These are phyloP conservation scores for Myopa testacea DNA, from an alignment of 2,888 invertebrate species.

Conservation along the genomic window DNA sequence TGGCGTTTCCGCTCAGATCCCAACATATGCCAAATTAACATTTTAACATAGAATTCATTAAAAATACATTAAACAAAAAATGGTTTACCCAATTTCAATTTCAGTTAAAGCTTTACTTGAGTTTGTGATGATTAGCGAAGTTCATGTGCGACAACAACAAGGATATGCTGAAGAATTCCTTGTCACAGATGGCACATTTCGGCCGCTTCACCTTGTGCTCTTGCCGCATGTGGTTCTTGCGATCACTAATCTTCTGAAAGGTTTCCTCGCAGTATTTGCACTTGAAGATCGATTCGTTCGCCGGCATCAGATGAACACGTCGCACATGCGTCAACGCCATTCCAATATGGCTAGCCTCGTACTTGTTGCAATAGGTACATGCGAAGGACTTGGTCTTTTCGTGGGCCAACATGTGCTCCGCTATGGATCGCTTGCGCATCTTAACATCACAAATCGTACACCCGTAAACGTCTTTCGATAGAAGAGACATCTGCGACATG, in stretches of 20 bases:
- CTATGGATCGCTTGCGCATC: slow-evolving; percentile 17
- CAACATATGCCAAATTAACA: too few species aligned
- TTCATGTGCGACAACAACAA: slow-evolving; percentile 41
- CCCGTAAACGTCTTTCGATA: slow-evolving; percentile 23
- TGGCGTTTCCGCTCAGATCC: too few species aligned
- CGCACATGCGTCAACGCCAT: slow-evolving; percentile 15
- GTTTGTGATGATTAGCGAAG: slow-evolving; percentile 39
- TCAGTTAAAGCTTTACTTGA: slow-evolving; percentile 30
- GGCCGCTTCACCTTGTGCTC: slow-evolving; percentile 26
- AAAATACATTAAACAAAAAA: too few species aligned
- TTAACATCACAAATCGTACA: slow-evolving; percentile 29
- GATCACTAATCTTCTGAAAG: neutral
- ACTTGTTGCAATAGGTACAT: slow-evolving; percentile 38
- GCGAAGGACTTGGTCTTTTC: slow-evolving; percentile 33
- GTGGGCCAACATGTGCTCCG: slow-evolving; percentile 36
- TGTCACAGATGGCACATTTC: slow-evolving; percentile 35
- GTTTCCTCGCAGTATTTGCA: slow-evolving; percentile 38
- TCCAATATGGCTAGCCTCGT: neutral
- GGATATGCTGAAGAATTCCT: slow-evolving; percentile 28
- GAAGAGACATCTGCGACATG: neutral
- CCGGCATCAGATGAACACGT: slow-evolving; percentile 14
- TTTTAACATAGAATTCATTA: too few species aligned
- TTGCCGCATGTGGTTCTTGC: slow-evolving; percentile 11
- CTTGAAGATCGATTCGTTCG: neutral
- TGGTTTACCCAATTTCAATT: too few species aligned